Evolutionary conservation across 1,140 invertebrate genomes (phyloP).

Genomic region (Achroia grisella): DNA sequence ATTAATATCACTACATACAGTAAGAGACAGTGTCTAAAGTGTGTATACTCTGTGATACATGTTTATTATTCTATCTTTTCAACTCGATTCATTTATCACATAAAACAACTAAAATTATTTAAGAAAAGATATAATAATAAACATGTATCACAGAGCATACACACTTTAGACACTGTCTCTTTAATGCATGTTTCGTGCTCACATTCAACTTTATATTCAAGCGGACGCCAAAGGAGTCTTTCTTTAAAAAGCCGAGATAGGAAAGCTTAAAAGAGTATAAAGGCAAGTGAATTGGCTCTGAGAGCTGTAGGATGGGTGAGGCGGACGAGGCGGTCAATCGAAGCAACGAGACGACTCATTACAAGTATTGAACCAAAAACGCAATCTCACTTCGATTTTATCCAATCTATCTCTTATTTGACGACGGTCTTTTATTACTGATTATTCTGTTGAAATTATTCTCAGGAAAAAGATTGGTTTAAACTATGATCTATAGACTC

Average conservation of each 20-base stretch:
- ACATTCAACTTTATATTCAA: constrained; percentile 33
- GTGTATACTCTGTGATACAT: no score
- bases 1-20: no score
- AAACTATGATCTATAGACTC: no score
- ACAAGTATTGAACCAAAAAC: constrained; percentile 28
- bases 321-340: constrained; percentile 49
- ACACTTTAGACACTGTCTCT: constrained; percentile 1
- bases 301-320: constrained; percentile 16
- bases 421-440: neutral
- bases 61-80: no score
- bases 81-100: no score
- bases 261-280: constrained; percentile 52
- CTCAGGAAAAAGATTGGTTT: no score
- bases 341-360: constrained; percentile 60
- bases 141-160: no score
- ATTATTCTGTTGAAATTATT: no score
- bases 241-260: constrained; percentile 45
- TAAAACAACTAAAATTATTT: no score
- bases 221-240: constrained; percentile 29
- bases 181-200: neutral
- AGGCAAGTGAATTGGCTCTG: constrained; percentile 50
- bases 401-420: neutral
- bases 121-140: no score
- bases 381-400: neutral
- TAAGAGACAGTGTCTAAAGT: no score